phyloP scores from a whole-genome alignment of 2,113 vertebrate genomes.

The Acanthochromis polyacanthus region DNA sequence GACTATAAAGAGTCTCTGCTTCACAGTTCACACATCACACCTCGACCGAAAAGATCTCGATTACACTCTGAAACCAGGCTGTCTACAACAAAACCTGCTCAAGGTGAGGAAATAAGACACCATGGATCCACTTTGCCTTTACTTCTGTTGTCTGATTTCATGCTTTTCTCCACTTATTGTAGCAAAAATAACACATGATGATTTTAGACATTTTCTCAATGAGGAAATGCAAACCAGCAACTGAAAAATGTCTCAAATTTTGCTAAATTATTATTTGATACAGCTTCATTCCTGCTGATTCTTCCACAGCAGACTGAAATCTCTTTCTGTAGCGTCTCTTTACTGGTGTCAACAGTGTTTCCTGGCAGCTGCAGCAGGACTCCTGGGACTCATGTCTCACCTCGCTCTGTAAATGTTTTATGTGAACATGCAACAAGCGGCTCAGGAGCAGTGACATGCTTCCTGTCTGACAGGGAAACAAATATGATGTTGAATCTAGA shows the following conservation, averaged over 20 bases:
- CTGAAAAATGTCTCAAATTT: neutral
- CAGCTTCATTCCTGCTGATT: neutral
- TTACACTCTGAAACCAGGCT: neutral
- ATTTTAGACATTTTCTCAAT: too few species aligned
- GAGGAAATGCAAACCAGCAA: neutral
- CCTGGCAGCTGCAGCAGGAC: constrained; percentile 18
- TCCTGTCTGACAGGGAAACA: too few species aligned
- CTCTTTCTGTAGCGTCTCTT: neutral
- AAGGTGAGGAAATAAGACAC: constrained; percentile 48
- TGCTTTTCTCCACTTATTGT: neutral
- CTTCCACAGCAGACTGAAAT: too few species aligned
- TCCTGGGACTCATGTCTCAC: constrained; percentile 2
- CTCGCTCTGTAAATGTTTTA: constrained; percentile 42
- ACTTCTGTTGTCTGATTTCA: neutral
- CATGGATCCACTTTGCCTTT: neutral
- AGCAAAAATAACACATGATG: neutral
- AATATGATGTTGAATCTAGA: neutral
- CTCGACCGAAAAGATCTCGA: neutral
- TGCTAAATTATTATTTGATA: neutral
- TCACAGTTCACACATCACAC: neutral
- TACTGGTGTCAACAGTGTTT: constrained; percentile 9
- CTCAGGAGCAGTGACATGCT: neutral
- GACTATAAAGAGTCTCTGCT: constrained; percentile 43
- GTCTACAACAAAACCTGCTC: neutral
- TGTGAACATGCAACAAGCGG: constrained; percentile 23